Base-by-base conservation (phyloP, 2,797 vertebrate genomes). In the Borostomias antarcticus region DNA sequence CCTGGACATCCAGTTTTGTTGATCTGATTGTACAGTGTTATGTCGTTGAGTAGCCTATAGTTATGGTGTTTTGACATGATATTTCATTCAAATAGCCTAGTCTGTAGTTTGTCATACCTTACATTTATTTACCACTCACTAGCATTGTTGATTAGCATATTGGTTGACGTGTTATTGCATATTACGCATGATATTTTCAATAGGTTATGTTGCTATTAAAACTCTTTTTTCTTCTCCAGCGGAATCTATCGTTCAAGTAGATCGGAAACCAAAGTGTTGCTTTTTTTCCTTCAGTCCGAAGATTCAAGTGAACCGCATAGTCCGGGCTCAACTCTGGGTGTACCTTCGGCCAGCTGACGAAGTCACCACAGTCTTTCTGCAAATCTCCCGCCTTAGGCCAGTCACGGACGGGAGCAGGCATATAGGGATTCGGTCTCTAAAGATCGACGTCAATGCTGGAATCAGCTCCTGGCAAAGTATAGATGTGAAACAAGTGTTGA, bases 381-480 rank as follows among this genome's bases (percentile, higher is more conserved):
- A 99, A 75, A 97, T 99, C 84, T 93, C 96, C 79, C 94, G 97
- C 83, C 93, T 99, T 78, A 95, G 93, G 89, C 96, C 97, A 76
- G 94, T 93, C 89, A 73, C 86, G 1, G 95, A 96, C 70, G 96
- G 95, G 66, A 91, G 83, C 85, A 91, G 94, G 80, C 95, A 95
- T 52, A 93, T 94, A 82, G 93, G 94, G 88, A 96, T 99, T 90
- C 95, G 96, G 86, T 96, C 96, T 78, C 89, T 98, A 89, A 98
- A 99, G 93, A 93, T 98, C 69, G 96, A 98, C 78, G 93, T 99
- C 88, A 94, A 88, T 70, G 92, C 96, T 70, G 96, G 96, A 73
- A 84, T 91, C 82, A 92, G 93, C 76, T 96, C 96, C 68, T 99
- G 97, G 97, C 96, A 99, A 78, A 98, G 97, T 65, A 96, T 99